These are phyloP conservation scores for Sciurus carolinensis DNA, from an alignment of 2,797 vertebrate species.

Conservation along the genomic window DNA sequence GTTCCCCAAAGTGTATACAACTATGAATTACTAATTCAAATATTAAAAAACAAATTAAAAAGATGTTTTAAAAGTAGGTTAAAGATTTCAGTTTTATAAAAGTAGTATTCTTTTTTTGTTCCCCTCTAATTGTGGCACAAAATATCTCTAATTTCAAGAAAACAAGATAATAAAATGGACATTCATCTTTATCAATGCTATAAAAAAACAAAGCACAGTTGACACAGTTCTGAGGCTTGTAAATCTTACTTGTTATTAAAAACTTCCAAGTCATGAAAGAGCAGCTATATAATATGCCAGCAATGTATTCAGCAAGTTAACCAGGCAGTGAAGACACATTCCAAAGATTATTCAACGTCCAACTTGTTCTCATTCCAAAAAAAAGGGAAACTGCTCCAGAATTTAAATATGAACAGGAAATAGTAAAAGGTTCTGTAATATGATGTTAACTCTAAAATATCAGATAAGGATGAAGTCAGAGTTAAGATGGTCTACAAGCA, in stretches of 20 bases:
- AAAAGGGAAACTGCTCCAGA: constrained; percentile 53
- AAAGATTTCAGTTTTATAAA: constrained; percentile 36
- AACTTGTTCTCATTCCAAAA: constrained; percentile 72
- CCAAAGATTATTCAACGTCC: constrained; percentile 52
- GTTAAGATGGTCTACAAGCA: neutral
- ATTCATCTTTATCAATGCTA: neutral
- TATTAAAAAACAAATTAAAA: neutral
- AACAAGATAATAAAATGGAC: constrained; percentile 32
- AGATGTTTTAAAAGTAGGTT: neutral
- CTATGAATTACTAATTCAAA: neutral
- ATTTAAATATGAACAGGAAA: constrained; percentile 49
- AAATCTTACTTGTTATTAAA: constrained; percentile 46
- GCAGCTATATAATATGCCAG: constrained; percentile 31
- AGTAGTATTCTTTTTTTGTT: neutral
- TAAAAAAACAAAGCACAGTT: constrained; percentile 27
- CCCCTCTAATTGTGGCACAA: constrained; percentile 4
- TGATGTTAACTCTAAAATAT: constrained; percentile 47
- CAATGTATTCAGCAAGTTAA: constrained; percentile 34
- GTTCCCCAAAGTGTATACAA: neutral
- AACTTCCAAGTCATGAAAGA: constrained; percentile 40
- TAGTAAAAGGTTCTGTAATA: constrained; percentile 54
- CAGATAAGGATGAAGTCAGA: constrained; percentile 7
- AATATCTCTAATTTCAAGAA: constrained; percentile 32
- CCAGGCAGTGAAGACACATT: constrained; percentile 55
- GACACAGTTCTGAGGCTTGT: constrained; percentile 15